phyloP scores from a whole-genome alignment of 2,888 invertebrate species.

The Ormyrus pomaceus region DNA sequence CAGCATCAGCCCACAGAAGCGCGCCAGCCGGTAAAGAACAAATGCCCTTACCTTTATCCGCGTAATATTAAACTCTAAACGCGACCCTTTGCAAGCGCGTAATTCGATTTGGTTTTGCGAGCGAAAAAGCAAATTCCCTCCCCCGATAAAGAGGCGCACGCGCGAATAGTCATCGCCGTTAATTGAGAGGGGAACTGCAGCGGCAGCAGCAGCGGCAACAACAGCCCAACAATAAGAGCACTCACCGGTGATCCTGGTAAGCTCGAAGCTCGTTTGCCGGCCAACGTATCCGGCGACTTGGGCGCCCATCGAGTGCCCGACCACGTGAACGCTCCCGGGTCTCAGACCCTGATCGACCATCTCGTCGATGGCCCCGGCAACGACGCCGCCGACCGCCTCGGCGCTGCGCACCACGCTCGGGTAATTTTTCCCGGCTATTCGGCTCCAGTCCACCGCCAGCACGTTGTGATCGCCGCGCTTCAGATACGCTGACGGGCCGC shows the following conservation, averaged over 20 bases:
- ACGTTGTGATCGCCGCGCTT: slow-evolving; percentile 73
- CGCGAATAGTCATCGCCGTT: not conserved
- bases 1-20: not conserved
- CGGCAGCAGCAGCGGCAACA: too few species aligned
- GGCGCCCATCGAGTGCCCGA: slow-evolving; percentile 68
- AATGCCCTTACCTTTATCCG: too few species aligned
- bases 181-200: not conserved
- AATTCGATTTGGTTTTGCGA: too few species aligned
- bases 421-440: slow-evolving; percentile 75
- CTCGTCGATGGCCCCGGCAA: slow-evolving; percentile 61
- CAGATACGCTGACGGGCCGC: slow-evolving; percentile 68
- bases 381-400: slow-evolving; percentile 57
- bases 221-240: not conserved
- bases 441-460: slow-evolving; percentile 76
- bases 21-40: too few species aligned
- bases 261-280: slow-evolving; percentile 57
- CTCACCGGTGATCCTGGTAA: slow-evolving; percentile 66
- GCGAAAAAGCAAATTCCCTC: too few species aligned
- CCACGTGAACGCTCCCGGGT: slow-evolving; percentile 62
- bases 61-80: too few species aligned
- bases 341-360: slow-evolving; percentile 60
- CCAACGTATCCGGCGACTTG: slow-evolving; percentile 65
- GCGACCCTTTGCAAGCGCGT: too few species aligned
- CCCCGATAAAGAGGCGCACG: too few species aligned
- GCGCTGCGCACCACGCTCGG: slow-evolving; percentile 61